Percentiles rank a stretch among this genome's conserved stretches.
These are phyloP conservation scores for Cochlearius cochlearius DNA, from an alignment of 2,113 vertebrate genomes.

Conservation along the genomic window DNA sequence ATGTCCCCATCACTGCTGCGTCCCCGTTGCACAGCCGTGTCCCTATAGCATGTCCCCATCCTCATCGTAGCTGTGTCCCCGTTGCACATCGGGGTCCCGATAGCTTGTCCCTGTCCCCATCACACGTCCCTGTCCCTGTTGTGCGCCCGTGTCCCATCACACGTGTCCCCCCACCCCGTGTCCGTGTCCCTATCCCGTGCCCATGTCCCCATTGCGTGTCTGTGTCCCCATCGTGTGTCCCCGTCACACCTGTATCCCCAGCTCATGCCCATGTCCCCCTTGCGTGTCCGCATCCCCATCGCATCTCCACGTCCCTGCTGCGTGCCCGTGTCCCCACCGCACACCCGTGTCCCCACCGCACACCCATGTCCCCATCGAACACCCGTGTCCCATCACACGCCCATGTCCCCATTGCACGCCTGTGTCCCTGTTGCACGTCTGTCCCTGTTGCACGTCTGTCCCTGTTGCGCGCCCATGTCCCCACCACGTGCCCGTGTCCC, in stretches of 20 bases:
- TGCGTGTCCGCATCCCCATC: not conserved
- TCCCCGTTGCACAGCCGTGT: not conserved
- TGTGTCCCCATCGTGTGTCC: too few species aligned
- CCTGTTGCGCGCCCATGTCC: too few species aligned
- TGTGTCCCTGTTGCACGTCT: not conserved
- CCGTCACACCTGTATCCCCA: too few species aligned
- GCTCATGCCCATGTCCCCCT: too few species aligned
- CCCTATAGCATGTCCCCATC: rapidly evolving
- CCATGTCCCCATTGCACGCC: rapidly evolving
- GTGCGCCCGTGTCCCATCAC: rapidly evolving
- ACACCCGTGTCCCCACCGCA: too few species aligned
- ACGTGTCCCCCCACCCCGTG: too few species aligned
- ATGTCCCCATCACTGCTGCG: too few species aligned
- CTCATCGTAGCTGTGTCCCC: not conserved
- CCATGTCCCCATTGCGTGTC: too few species aligned
- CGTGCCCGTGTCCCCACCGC: not conserved
- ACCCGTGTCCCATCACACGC: not conserved
- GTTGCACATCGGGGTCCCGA: rapidly evolving
- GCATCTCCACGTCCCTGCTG: too few species aligned
- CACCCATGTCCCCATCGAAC: too few species aligned
- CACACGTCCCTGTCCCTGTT: rapidly evolving
- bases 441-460: too few species aligned
- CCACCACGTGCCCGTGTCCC: not conserved
- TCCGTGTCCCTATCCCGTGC: too few species aligned
- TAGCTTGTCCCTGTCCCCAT: not conserved